Evolutionary conservation across 2,797 vertebrate genomes (phyloP).

Genomic region (Falco columbarius): DNA sequence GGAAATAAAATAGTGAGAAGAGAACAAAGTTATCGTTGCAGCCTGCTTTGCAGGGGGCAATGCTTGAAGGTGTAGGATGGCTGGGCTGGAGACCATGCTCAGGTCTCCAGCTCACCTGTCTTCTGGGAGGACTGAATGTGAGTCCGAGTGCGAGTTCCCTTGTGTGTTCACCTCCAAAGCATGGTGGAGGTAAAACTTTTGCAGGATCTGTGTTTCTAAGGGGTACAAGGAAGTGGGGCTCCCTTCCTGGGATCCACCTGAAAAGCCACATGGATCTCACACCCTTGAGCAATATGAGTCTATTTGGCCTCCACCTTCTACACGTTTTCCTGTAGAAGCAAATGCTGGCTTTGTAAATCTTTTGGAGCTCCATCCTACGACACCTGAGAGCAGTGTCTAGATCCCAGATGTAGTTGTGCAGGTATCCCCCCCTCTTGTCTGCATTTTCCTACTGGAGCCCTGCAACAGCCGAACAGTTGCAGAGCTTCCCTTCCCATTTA

Average conservation of each 20-base stretch:
- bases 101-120: background rate
- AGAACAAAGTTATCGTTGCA: background rate
- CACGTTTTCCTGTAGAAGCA: background rate
- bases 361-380: rapidly evolving
- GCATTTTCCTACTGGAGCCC: background rate
- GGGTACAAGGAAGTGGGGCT: background rate
- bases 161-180: background rate
- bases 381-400: rapidly evolving
- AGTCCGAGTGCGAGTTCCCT: background rate
- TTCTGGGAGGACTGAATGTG: background rate
- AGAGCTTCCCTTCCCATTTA: background rate
- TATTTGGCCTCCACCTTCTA: background rate
- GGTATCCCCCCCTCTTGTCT: background rate
- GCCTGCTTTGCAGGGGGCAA: background rate
- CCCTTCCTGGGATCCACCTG: rapidly evolving
- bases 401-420: rapidly evolving
- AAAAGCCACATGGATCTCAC: background rate
- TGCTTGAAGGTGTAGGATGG: background rate
- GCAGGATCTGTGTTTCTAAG: background rate
- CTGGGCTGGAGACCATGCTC: rapidly evolving
- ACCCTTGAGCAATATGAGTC: background rate
- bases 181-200: rapidly evolving
- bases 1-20: background rate
- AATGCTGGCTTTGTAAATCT: background rate
- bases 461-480: background rate